Conservation (phyloP, 1,140 invertebrate species). For the Periplaneta americana region DNA sequence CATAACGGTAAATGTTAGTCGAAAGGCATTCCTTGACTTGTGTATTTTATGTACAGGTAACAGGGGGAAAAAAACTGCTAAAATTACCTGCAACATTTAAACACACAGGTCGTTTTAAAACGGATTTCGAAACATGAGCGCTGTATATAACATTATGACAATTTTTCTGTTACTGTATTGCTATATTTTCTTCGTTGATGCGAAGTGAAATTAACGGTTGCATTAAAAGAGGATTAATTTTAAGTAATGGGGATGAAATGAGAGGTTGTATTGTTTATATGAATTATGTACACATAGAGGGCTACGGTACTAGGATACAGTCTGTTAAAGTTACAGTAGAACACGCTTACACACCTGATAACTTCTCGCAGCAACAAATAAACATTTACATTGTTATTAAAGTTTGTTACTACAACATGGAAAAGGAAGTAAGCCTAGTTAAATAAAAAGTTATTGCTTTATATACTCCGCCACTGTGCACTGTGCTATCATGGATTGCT, state of each 20-base stretch:
- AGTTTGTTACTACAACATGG: too few species aligned
- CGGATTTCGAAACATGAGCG: background rate
- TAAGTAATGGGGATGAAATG: background rate
- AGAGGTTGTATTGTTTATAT: background rate
- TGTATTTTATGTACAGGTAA: background rate
- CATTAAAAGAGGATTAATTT: background rate
- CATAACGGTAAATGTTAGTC: background rate
- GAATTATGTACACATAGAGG: too few species aligned
- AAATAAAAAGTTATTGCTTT: too few species aligned
- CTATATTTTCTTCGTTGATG: background rate
- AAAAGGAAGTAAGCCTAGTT: too few species aligned
- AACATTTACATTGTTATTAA: too few species aligned
- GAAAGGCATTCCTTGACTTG: background rate
- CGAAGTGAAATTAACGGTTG: background rate
- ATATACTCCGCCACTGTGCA: too few species aligned
- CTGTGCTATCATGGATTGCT: too few species aligned
- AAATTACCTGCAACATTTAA: background rate
- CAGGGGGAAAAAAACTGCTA: too few species aligned
- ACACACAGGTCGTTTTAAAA: background rate
- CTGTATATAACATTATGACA: background rate
- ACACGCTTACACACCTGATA: too few species aligned
- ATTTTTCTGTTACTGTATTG: background rate
- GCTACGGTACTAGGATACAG: too few species aligned
- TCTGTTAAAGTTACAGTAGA: too few species aligned
- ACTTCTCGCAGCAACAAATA: too few species aligned